Percentiles rank a stretch among this genome's conserved stretches.
Evolutionary conservation across 2,888 invertebrate genomes (phyloP).

Genomic region (Silvanus unidentatus): DNA sequence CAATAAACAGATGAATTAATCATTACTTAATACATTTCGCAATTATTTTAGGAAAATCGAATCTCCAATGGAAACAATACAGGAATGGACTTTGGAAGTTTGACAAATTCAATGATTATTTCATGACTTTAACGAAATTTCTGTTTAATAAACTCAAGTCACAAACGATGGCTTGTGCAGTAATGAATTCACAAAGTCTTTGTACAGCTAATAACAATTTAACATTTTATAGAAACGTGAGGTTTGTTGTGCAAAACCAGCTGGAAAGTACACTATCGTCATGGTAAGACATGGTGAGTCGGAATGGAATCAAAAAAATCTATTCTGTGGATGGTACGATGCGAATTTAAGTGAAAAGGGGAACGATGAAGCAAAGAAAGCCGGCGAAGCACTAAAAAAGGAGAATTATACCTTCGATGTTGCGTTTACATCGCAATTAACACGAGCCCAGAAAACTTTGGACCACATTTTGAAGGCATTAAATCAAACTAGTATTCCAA

Average conservation of each 20-base stretch:
- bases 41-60: too few species aligned
- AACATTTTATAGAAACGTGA: not conserved
- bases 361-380: slow-evolving; percentile 60
- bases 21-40: too few species aligned
- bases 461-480: slow-evolving; percentile 61
- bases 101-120: too few species aligned
- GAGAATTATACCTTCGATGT: slow-evolving; percentile 68
- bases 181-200: not conserved
- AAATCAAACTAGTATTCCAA: slow-evolving; percentile 60
- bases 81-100: too few species aligned
- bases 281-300: slow-evolving; percentile 60
- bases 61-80: too few species aligned
- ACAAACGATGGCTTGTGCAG: slow-evolving; percentile 7
- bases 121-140: too few species aligned
- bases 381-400: slow-evolving; percentile 67
- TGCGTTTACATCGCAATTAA: slow-evolving; percentile 75
- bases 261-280: slow-evolving; percentile 20
- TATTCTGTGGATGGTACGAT: slow-evolving; percentile 59
- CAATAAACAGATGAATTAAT: too few species aligned
- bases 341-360: slow-evolving; percentile 57
- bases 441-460: slow-evolving; percentile 71
- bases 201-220: too few species aligned
- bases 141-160: too few species aligned
- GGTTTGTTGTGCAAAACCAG: slow-evolving; percentile 8
- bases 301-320: slow-evolving; percentile 56